These are phyloP conservation scores for Drosophila tsacasi DNA, from an alignment of 1,140 invertebrate genomes.

Conservation along the genomic window DNA sequence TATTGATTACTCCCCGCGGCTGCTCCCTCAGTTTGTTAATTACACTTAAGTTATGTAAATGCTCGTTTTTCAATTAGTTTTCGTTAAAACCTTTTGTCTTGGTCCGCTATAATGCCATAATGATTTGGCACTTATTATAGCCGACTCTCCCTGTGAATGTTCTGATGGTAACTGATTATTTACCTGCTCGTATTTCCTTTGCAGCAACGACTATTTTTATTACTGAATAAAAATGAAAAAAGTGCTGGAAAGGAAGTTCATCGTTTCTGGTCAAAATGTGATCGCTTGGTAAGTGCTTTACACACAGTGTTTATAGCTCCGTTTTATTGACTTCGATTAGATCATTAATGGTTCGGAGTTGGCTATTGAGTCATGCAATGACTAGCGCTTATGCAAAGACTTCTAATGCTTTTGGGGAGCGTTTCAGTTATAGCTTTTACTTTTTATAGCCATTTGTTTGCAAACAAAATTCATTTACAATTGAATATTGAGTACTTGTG, in stretches of 20 bases:
- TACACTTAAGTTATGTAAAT: slow-evolving; percentile 82
- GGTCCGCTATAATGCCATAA: slow-evolving; percentile 52
- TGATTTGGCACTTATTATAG: slow-evolving; percentile 49
- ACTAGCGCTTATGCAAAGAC: slow-evolving; percentile 14
- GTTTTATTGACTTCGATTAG: slow-evolving; percentile 46
- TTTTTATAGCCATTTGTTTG: slow-evolving; percentile 1
- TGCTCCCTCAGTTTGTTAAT: slow-evolving; percentile 48
- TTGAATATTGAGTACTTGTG: not conserved
- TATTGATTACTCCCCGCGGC: slow-evolving; percentile 70
- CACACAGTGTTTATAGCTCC: slow-evolving; percentile 37
- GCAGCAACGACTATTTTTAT: slow-evolving; percentile 22
- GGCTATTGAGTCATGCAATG: slow-evolving; percentile 33
- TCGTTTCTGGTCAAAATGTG: slow-evolving; percentile 13
- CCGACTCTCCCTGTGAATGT: slow-evolving; percentile 14
- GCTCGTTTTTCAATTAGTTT: slow-evolving; percentile 74
- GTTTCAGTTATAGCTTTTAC: slow-evolving; percentile 16
- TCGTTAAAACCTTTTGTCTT: slow-evolving; percentile 53
- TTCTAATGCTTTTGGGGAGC: not conserved
- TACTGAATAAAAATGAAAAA: not conserved
- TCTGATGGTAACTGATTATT: slow-evolving; percentile 25
- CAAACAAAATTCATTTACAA: not conserved
- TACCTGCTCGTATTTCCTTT: slow-evolving; percentile 8
- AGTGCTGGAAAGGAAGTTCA: slow-evolving; percentile 11
- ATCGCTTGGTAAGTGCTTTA: slow-evolving; percentile 37
- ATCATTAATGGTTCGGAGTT: slow-evolving; percentile 34